phyloP scores from a whole-genome alignment of 2,797 vertebrate species.

The Clangula hyemalis region DNA sequence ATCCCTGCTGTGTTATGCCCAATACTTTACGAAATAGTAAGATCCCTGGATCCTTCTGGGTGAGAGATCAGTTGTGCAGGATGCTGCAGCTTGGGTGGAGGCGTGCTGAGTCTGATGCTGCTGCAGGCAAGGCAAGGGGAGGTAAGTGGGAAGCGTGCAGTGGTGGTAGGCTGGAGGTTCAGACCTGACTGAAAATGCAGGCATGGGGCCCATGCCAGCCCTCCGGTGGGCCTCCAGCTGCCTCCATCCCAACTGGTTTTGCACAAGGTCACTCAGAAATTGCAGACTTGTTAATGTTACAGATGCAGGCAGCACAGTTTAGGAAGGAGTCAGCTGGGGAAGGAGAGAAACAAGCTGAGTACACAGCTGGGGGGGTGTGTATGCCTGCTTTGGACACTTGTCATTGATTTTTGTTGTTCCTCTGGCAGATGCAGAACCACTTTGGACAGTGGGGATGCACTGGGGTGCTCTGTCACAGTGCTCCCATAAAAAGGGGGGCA shows the following conservation, averaged over 20 bases:
- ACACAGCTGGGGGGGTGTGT: background rate
- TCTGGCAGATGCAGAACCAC: background rate
- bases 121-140: background rate
- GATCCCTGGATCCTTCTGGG: background rate
- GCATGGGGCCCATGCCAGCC: background rate
- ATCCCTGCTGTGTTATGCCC: background rate
- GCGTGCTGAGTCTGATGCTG: background rate
- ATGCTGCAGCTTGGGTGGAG: background rate
- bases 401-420: background rate
- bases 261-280: background rate
- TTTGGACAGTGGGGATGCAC: background rate
- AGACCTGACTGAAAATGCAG: background rate
- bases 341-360: background rate
- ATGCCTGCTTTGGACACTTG: background rate
- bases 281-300: fast-evolving
- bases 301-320: fast-evolving
- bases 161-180: background rate
- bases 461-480: background rate
- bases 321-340: background rate
- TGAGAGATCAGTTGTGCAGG: background rate
- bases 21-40: background rate
- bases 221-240: background rate
- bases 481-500: background rate
- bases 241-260: fast-evolving
- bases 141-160: fast-evolving